Base-by-base conservation (phyloP, 2,888 invertebrate species). In the Dascillus cervinus region DNA sequence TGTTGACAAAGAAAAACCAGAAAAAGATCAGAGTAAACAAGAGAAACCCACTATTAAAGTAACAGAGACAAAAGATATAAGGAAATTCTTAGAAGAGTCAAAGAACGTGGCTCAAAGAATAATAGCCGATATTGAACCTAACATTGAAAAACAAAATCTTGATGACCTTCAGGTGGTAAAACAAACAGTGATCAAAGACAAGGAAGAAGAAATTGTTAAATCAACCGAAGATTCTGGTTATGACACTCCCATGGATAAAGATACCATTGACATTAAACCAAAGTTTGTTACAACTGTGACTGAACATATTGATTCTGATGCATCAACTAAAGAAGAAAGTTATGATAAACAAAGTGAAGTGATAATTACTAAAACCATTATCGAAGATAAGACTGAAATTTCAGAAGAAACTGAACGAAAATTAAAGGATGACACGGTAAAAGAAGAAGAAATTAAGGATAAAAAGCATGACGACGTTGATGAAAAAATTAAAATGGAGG, bases 171-270 rank as follows among this genome's bases (percentile, higher is more conserved):
- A 11, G 13, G 22, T 13, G 22, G 3, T 2, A 13, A 14, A 17
- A 1, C 11, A 15, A 10, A 5, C 9, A 26, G 11, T 13, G 4
- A 14, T 12, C 4, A n/a, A n/a, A n/a, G 15, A 23, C 24, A 24
- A 30, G 9, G 17, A 31, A 17, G 3, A 24, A 31, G 6, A n/a
- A 10, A 22, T 21, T 23, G 15, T 6, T n/a, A 22, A 22, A n/a
- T 22, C n/a, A n/a, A n/a, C n/a, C 11, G 22, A 11, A 22, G 22
- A 22, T 4, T 2, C 9, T 10, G 3, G 4, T 6, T 21, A 11
- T 10, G 4, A 4, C 21, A 21, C 6, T 3, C 4, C n/a, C n/a
- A n/a, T n/a, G n/a, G n/a, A n/a, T n/a, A n/a, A n/a, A n/a, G n/a
- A n/a, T n/a, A n/a, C n/a, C n/a, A n/a, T n/a, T n/a, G n/a, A n/a